These are phyloP conservation scores for Sitta europaea DNA, from an alignment of 2,113 vertebrate genomes.

Conservation along the genomic window DNA sequence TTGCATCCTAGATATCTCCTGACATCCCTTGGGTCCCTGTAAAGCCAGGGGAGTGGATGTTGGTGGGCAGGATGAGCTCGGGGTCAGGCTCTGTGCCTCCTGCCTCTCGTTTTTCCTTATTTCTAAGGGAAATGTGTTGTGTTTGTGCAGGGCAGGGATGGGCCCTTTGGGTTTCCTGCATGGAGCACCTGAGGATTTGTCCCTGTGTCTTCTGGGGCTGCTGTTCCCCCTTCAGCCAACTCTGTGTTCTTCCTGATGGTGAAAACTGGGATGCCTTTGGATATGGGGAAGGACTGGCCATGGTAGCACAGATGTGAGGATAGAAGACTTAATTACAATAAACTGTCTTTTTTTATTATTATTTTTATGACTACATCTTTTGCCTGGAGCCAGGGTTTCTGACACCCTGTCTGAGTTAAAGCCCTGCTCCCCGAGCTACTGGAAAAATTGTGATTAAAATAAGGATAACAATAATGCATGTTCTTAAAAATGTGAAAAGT, in stretches of 20 bases:
- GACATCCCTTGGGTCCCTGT: accelerated
- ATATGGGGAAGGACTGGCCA: accelerated
- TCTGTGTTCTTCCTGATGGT: background rate
- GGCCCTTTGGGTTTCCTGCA: accelerated
- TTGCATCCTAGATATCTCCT: background rate
- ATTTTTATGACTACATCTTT: background rate
- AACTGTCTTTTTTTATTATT: background rate
- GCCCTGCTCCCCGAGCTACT: background rate
- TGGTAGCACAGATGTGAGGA: background rate
- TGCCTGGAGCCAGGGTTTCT: background rate
- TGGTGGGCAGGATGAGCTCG: background rate
- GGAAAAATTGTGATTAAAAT: background rate
- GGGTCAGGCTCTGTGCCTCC: background rate
- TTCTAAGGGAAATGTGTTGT: background rate
- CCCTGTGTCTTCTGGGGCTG: background rate
- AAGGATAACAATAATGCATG: background rate
- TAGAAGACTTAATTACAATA: background rate
- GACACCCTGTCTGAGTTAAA: background rate
- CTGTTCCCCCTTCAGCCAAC: background rate
- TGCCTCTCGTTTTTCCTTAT: background rate
- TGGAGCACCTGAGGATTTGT: background rate
- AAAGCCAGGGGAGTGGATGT: background rate
- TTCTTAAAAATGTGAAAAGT: background rate
- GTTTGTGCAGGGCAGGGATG: background rate
- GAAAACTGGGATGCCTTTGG: background rate